These are phyloP conservation scores for Drosophila kohkoa DNA, from an alignment of 1,140 invertebrate species.

Conservation along the genomic window DNA sequence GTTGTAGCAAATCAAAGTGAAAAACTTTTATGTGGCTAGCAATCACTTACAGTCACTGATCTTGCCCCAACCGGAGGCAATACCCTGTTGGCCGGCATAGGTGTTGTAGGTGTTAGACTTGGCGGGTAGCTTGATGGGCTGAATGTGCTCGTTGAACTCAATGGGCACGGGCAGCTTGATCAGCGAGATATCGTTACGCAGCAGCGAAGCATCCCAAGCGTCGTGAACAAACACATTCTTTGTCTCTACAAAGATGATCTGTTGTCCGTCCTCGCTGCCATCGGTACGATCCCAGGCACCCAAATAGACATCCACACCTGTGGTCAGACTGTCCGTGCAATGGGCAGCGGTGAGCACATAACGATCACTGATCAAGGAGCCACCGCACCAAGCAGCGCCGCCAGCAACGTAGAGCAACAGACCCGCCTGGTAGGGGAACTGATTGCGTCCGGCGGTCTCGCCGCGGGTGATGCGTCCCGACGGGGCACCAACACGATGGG, in stretches of 20 bases:
- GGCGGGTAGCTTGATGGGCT: conserved; percentile 62
- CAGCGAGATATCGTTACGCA: conserved; percentile 64
- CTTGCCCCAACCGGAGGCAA: conserved; percentile 76
- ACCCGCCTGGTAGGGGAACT: conserved; percentile 86
- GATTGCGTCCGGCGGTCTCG: conserved; percentile 70
- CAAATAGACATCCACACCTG: conserved; percentile 72
- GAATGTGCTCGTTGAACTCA: conserved; percentile 55
- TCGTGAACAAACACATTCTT: conserved; percentile 63
- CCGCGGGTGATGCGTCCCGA: conserved; percentile 74
- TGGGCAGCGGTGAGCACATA: conserved; percentile 88
- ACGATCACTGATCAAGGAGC: conserved; percentile 86
- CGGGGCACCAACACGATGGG: conserved; percentile 10
- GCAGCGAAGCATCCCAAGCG: conserved; percentile 22
- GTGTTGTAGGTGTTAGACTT: conserved; percentile 49
- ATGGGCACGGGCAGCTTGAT: conserved; percentile 68
- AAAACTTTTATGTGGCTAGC: too few species aligned
- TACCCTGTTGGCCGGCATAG: conserved; percentile 46
- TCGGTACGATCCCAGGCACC: conserved; percentile 66
- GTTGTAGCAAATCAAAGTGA: background rate
- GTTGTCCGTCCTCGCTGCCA: conserved; percentile 56
- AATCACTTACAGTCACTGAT: conserved; percentile 61
- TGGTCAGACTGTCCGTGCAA: conserved; percentile 85
- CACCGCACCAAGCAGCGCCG: conserved; percentile 86
- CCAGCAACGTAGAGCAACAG: conserved; percentile 79
- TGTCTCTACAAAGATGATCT: conserved; percentile 63